A percentile compares a stretch with the other conserved stretches of the same genome.
Conservation (phyloP, 2,113 vertebrate species). For the Equus przewalskii region DNA sequence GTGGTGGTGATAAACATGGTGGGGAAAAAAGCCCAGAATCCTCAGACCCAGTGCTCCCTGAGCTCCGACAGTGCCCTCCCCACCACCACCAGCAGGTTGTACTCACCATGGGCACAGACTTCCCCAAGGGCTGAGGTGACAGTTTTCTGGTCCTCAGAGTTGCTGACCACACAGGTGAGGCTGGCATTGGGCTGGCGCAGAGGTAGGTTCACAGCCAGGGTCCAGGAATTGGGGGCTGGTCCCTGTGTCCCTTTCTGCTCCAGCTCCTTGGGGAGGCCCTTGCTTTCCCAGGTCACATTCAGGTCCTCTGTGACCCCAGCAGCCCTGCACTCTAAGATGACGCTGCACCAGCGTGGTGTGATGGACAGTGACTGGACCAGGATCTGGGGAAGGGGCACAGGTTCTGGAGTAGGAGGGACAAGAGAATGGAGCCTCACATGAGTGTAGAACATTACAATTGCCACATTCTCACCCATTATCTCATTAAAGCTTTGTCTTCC, state of each 20-base stretch:
- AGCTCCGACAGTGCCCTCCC: background rate
- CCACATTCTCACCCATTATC: background rate
- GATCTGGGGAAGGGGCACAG: background rate
- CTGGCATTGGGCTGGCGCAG: background rate
- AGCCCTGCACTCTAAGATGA: slow-evolving; percentile 59
- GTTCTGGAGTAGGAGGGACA: background rate
- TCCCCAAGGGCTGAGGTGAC: background rate
- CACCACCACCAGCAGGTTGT: background rate
- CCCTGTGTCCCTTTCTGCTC: rapidly evolving
- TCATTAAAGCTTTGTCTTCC: background rate
- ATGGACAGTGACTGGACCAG: background rate
- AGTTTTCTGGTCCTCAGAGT: background rate
- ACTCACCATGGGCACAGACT: slow-evolving; percentile 33
- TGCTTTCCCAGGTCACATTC: slow-evolving; percentile 66
- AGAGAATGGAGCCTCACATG: background rate
- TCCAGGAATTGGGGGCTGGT: background rate
- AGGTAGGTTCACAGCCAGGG: background rate
- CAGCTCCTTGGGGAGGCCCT: background rate
- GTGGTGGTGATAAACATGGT: rapidly evolving
- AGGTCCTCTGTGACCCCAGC: rapidly evolving
- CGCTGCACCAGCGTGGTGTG: slow-evolving; percentile 53
- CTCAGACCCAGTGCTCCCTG: too few species aligned
- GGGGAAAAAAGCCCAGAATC: too few species aligned
- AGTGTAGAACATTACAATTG: background rate
- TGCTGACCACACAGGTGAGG: slow-evolving; percentile 76